Percentiles rank a stretch among this genome's conserved stretches.
These are phyloP conservation scores for Raja brachyura DNA, from an alignment of 2,113 vertebrate species.

Conservation along the genomic window DNA sequence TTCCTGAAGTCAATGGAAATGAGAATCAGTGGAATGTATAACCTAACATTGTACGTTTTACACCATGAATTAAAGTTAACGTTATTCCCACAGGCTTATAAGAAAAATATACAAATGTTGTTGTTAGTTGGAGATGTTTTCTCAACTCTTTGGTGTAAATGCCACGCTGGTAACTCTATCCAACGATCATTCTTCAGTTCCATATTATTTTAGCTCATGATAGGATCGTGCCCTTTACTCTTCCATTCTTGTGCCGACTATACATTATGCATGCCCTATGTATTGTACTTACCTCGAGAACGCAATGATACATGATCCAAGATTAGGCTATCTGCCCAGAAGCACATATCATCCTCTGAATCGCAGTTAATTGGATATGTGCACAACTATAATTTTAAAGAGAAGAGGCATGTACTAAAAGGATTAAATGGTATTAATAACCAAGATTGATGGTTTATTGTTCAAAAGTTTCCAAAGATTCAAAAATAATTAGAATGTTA, in stretches of 20 bases:
- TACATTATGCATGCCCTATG: neutral
- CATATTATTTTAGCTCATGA: conserved; percentile 7
- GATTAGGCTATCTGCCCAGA: conserved; percentile 30
- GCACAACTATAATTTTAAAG: conserved; percentile 19
- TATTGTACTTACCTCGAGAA: neutral
- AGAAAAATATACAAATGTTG: neutral
- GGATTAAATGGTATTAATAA: neutral
- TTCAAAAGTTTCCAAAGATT: neutral
- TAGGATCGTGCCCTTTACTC: neutral
- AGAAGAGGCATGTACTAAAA: neutral
- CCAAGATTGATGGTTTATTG: neutral
- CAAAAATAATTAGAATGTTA: neutral
- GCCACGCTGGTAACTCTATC: neutral
- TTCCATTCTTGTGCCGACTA: conserved; percentile 10
- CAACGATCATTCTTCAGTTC: neutral
- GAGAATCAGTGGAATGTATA: too few species aligned
- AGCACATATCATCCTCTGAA: neutral
- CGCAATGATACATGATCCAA: neutral
- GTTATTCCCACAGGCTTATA: neutral
- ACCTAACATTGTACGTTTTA: neutral
- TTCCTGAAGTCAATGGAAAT: neutral
- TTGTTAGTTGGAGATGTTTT: neutral
- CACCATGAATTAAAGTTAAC: neutral
- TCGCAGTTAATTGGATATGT: neutral
- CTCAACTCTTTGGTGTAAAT: neutral